A percentile compares a stretch with the other conserved stretches of the same genome.
phyloP scores from a whole-genome alignment of 1,140 invertebrate genomes.

The Bombus vancouverensis region DNA sequence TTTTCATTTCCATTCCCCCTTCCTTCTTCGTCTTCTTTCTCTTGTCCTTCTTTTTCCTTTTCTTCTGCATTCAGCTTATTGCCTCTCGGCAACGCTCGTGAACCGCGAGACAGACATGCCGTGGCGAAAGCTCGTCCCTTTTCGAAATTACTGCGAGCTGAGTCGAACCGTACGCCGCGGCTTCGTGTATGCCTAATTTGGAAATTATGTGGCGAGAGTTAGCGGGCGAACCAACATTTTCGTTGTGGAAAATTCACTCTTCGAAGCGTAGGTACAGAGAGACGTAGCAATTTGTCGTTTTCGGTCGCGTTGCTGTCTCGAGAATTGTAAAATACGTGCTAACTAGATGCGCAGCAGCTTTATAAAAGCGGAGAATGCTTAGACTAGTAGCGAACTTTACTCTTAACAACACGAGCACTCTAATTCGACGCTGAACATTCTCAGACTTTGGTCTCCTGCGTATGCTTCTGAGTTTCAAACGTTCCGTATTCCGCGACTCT shows the following conservation, averaged over 20 bases:
- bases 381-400: background rate
- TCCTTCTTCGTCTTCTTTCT: too few species aligned
- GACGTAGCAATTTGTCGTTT: background rate
- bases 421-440: background rate
- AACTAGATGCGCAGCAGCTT: background rate
- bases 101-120: background rate
- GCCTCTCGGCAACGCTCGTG: background rate
- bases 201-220: background rate
- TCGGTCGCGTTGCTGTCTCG: background rate
- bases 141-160: background rate
- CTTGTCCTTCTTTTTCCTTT: background rate
- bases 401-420: too few species aligned
- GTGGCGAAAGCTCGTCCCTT: background rate
- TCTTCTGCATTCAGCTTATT: background rate
- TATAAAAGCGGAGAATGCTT: background rate
- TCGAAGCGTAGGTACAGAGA: background rate
- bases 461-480: background rate
- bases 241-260: too few species aligned
- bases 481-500: background rate
- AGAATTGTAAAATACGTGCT: slow-evolving; percentile 1
- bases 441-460: background rate
- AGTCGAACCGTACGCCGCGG: background rate
- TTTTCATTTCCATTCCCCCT: slow-evolving; percentile 5
- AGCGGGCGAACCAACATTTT: too few species aligned
- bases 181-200: background rate